Conservation (phyloP, 2,113 vertebrate genomes). For the Embiotoca jacksoni region DNA sequence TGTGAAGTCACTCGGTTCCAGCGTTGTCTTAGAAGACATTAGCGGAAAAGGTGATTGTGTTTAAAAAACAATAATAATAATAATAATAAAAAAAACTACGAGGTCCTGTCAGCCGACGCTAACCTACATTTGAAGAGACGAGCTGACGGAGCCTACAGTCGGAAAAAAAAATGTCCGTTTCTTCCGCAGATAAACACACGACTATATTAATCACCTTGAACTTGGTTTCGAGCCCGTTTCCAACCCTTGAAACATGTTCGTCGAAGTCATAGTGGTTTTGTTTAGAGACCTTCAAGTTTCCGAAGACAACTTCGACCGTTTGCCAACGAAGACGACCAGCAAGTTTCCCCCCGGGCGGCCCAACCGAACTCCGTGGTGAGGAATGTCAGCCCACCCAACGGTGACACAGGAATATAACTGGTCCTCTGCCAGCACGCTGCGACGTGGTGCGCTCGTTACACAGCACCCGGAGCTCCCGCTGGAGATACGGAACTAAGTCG, state of each 20-base stretch:
- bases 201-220: slow-evolving; percentile 84
- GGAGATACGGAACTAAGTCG: too few relatives aligned
- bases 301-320: slow-evolving; percentile 63
- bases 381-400: slow-evolving; percentile 54
- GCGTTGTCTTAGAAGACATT: not conserved
- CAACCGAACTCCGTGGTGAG: slow-evolving; percentile 30
- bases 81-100: too few relatives aligned
- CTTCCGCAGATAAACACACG: not conserved
- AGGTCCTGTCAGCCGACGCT: slow-evolving; percentile 4
- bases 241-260: slow-evolving; percentile 88
- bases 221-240: slow-evolving; percentile 82
- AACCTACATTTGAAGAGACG: slow-evolving; percentile 15
- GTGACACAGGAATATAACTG: slow-evolving; percentile 56
- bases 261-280: slow-evolving; percentile 79
- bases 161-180: not conserved
- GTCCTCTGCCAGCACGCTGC: slow-evolving; percentile 6
- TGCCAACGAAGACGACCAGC: slow-evolving; percentile 70
- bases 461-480: rapidly evolving
- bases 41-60: not conserved
- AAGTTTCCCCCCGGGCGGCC: slow-evolving; percentile 50
- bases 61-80: too few relatives aligned
- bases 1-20: not conserved
- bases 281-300: slow-evolving; percentile 62
- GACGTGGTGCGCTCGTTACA: slow-evolving; percentile 52
- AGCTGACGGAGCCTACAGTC: slow-evolving; percentile 11